Percentiles rank a stretch among this genome's conserved stretches.
phyloP scores from a whole-genome alignment of 92 coral and sea anemone species.

The Zoanthus solanderi region DNA sequence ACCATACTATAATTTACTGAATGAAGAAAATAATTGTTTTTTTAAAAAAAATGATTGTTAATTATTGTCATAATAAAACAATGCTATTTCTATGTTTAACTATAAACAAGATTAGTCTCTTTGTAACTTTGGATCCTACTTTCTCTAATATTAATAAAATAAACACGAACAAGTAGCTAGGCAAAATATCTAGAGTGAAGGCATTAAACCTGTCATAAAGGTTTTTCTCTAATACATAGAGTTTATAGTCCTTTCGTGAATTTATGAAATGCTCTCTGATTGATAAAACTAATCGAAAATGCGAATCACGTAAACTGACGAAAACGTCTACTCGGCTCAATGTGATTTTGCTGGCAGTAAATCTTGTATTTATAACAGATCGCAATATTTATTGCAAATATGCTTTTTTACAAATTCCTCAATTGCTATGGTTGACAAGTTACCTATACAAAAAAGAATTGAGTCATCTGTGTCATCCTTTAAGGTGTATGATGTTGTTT shows the following conservation, averaged over 20 bases:
- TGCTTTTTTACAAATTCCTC: slow-evolving; percentile 14
- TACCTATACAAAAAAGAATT: slow-evolving; percentile 36
- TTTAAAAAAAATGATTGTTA: not conserved
- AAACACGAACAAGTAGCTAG: not conserved
- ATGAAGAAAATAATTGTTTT: not conserved
- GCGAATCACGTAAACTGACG: not conserved
- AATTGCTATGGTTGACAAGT: slow-evolving; percentile 31
- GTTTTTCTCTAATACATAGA: not conserved
- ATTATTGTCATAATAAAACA: not conserved
- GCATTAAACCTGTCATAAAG: not conserved
- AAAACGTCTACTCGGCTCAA: not conserved
- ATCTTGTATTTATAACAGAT: slow-evolving; percentile 18
- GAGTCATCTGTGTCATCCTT: slow-evolving; percentile 42
- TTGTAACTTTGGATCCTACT: not conserved
- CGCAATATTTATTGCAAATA: slow-evolving; percentile 41
- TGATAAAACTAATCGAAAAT: not conserved
- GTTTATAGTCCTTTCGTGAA: slow-evolving; percentile 11
- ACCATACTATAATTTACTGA: slow-evolving; percentile 16
- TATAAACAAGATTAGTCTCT: slow-evolving; percentile 9
- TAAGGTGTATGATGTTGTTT: slow-evolving; percentile 20
- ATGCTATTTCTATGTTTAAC: slow-evolving; percentile 9
- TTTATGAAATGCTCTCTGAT: not conserved
- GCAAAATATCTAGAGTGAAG: slow-evolving; percentile 9
- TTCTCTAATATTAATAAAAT: not conserved
- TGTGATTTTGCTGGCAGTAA: not conserved